Evolutionary conservation across 2,888 invertebrate species (phyloP), one percentile per base, ranked within the genome.

Genomic region (Acanthacorydalis orientalis): DNA sequence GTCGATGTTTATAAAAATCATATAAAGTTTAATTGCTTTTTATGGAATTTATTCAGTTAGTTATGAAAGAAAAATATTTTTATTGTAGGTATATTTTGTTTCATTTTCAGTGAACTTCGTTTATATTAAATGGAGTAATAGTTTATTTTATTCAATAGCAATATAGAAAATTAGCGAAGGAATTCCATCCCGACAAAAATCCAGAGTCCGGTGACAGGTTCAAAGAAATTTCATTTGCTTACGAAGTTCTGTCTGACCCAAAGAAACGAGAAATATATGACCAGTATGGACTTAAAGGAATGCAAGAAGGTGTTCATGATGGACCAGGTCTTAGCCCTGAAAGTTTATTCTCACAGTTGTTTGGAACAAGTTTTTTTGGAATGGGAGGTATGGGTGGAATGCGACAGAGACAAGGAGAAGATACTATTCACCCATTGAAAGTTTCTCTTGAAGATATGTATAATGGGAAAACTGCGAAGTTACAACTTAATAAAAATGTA

Each of bases 181-280:
- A 92, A 71, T 91, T 81, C 64, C 93, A 95, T 67, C 93, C 93
- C 59, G 75, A 93, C 70, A 82, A 93, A 75, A 80, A 93, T 74
- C 80, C 79, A 34, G 83, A 83, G 53, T 84, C 88, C 50, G 92
- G 88, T 48, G 92, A 93, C 62, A 88, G 83, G 71, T 92, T 93
- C 62, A 92, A 93, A 66, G 93, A 95, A 72, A 93, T 95, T 56
- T 89, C 90, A 50, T 92, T 86, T 68, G 93, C 93, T 0, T 91
- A 93, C 64, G 93, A 95, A 70, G 81, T 92, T 43, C 71, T 95
- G 46, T 90, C 91, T 10, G 88, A 92, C 69, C 75, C 86, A 4
- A 85, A 87, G 57, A 92, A 92, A 65, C 73, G 86, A 48, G 78
- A 83, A 58, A 70, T 80, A 38, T 95, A 95, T 63, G 92, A 95